Conservation (phyloP, 1,140 invertebrate species). For the Megalonaias nervosa region DNA sequence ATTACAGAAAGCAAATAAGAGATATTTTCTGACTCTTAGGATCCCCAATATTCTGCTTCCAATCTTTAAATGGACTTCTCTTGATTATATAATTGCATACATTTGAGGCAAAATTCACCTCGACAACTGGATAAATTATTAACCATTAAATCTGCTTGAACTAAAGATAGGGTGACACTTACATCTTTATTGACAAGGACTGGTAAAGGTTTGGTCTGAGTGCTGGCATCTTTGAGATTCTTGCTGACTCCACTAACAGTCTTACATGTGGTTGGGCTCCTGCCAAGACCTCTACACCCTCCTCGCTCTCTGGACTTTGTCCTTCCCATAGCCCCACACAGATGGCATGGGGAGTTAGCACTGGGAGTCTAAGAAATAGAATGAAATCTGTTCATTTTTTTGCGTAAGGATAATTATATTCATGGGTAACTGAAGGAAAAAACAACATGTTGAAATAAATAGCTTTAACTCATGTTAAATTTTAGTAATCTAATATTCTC, state of each 20-base stretch:
- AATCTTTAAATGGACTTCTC: too few relatives aligned
- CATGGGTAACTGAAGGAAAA: neutral
- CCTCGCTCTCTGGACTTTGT: conserved; percentile 3
- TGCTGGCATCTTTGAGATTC: conserved; percentile 13
- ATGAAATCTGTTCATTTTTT: neutral
- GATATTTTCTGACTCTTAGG: too few relatives aligned
- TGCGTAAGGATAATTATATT: neutral
- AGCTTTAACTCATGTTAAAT: neutral
- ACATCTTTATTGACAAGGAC: too few relatives aligned
- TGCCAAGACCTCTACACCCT: neutral
- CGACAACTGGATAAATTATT: too few relatives aligned
- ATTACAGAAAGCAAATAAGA: too few relatives aligned
- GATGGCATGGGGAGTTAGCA: conserved; percentile 13
- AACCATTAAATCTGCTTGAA: too few relatives aligned
- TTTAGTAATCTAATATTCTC: too few relatives aligned
- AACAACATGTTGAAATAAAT: neutral
- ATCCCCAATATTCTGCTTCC: too few relatives aligned
- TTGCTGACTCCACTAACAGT: neutral
- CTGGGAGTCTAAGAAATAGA: conserved; percentile 17
- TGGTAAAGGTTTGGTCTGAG: conserved; percentile 14
- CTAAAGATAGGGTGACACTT: too few relatives aligned
- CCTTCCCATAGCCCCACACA: conserved; percentile 19
- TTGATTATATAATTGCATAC: too few relatives aligned
- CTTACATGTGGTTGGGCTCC: neutral
- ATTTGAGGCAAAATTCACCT: too few relatives aligned